Evolutionary conservation across 1,140 invertebrate species (phyloP).

Genomic region (Drosophila tristis): DNA sequence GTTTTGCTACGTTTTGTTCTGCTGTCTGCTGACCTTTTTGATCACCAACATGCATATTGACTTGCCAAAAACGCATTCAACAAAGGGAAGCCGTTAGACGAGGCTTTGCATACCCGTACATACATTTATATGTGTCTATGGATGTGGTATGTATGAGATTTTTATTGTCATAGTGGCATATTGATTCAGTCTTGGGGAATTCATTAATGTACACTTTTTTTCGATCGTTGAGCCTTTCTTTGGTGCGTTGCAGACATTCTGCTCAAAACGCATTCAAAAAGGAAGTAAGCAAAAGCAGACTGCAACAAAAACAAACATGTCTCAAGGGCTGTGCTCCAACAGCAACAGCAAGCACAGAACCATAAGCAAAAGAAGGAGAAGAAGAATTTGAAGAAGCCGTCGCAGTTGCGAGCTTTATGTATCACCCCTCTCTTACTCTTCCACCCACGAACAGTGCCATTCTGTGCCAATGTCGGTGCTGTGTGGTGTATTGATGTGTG

Average conservation of each 20-base stretch:
- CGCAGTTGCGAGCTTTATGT: conserved; percentile 42
- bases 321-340: conserved; percentile 39
- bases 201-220: no score
- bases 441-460: neutral
- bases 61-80: conserved; percentile 69
- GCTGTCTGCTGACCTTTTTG: conserved; percentile 76
- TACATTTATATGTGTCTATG: no score
- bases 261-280: conserved; percentile 58
- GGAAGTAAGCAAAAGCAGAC: conserved; percentile 52
- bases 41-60: conserved; percentile 69
- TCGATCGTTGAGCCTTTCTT: no score
- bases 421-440: neutral
- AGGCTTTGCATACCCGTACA: neutral
- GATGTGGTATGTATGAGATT: no score
- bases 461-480: conserved; percentile 15
- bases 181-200: no score
- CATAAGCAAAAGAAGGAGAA: neutral
- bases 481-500: conserved; percentile 32
- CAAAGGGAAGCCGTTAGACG: conserved; percentile 48
- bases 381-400: conserved; percentile 10
- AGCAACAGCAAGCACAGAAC: conserved; percentile 17
- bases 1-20: conserved; percentile 28
- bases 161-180: no score
- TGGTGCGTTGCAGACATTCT: no score
- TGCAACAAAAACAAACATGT: conserved; percentile 43